Conservation (phyloP, 1,140 invertebrate genomes). For the Cryptotermes secundus region DNA sequence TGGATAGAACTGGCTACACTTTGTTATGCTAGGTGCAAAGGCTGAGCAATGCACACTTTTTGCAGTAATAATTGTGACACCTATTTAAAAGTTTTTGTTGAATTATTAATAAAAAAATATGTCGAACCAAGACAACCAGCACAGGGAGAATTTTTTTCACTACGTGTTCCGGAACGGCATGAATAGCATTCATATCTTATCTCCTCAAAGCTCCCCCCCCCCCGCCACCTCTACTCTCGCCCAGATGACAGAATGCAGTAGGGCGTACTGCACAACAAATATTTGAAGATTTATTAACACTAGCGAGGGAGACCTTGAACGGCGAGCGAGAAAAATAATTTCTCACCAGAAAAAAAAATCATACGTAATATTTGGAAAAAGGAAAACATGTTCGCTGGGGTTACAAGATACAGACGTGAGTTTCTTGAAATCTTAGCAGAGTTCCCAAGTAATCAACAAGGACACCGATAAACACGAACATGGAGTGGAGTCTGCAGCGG, state of each 20-base stretch:
- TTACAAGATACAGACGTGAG: not conserved
- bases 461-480: too few relatives aligned
- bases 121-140: too few relatives aligned
- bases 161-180: not conserved
- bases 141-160: too few relatives aligned
- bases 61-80: too few relatives aligned
- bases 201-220: not conserved
- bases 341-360: not conserved
- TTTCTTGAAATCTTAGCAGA: not conserved
- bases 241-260: not conserved
- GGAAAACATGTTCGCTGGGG: not conserved
- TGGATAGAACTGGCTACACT: too few relatives aligned
- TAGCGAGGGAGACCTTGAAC: not conserved
- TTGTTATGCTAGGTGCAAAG: too few relatives aligned
- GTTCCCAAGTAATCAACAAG: not conserved
- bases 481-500: not conserved
- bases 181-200: not conserved
- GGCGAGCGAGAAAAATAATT: not conserved
- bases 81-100: too few relatives aligned
- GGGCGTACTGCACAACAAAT: not conserved
- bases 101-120: too few relatives aligned
- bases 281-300: constrained; percentile 5
- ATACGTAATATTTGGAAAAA: not conserved
- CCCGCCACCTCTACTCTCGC: not conserved
- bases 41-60: too few relatives aligned